Evolutionary conservation across 2,797 vertebrate species (phyloP).

Genomic region (Pseudochirops cupreus): DNA sequence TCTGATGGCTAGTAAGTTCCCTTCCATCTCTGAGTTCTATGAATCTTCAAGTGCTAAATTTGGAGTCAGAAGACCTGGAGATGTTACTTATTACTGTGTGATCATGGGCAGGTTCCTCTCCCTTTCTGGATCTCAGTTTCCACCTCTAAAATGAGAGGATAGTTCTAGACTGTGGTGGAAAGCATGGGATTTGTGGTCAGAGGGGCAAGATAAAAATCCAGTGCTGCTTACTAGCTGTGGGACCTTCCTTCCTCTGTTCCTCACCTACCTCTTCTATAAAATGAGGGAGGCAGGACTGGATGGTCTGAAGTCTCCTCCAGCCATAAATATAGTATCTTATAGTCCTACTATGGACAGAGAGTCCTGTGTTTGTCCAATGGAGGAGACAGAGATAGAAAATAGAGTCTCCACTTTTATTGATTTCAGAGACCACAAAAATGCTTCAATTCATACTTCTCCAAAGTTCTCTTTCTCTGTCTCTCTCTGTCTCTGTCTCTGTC

Average conservation of each 20-base stretch:
- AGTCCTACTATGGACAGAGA: background rate
- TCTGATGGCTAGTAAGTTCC: background rate
- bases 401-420: background rate
- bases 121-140: background rate
- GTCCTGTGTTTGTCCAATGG: background rate
- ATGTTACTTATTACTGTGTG: background rate
- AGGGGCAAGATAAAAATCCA: background rate
- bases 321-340: background rate
- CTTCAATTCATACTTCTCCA: background rate
- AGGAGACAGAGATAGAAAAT: background rate
- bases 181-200: background rate
- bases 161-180: background rate
- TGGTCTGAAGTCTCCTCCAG: background rate
- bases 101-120: background rate
- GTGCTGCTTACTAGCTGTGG: background rate
- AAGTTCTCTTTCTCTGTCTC: background rate
- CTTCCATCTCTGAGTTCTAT: background rate
- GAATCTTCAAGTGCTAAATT: background rate
- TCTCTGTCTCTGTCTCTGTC: background rate
- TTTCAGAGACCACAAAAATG: background rate
- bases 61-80: background rate
- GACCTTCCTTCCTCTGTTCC: background rate
- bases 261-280: background rate
- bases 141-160: background rate
- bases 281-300: background rate